These are phyloP conservation scores for Pseudorhombus dupliciocellatus DNA, from an alignment of 2,113 vertebrate genomes.

Conservation along the genomic window DNA sequence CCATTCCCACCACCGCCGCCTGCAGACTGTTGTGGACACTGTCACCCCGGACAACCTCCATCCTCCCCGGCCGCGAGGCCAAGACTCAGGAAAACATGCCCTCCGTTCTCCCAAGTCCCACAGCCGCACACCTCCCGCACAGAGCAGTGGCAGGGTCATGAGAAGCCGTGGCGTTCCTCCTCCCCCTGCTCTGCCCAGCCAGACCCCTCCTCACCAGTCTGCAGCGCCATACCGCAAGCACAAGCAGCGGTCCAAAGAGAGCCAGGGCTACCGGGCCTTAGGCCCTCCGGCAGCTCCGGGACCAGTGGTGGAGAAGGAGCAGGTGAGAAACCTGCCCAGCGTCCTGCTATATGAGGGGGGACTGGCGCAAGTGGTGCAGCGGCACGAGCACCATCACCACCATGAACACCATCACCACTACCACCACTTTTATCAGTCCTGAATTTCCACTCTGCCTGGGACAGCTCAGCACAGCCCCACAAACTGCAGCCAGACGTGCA, in stretches of 20 bases:
- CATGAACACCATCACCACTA: slow-evolving; percentile 99
- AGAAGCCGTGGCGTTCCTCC: slow-evolving; percentile 85
- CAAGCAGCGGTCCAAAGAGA: slow-evolving; percentile 92
- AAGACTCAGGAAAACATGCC: slow-evolving; percentile 88
- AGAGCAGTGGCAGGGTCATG: slow-evolving; percentile 82
- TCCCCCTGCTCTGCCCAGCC: slow-evolving; percentile 76
- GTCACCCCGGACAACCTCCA: slow-evolving; percentile 63
- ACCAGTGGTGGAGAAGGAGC: slow-evolving; percentile 88
- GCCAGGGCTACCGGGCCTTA: slow-evolving; percentile 84
- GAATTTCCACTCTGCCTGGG: slow-evolving; percentile 81
- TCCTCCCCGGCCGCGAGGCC: slow-evolving; percentile 81
- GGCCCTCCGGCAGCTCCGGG: slow-evolving; percentile 80
- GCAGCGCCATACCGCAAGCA: slow-evolving; percentile 90
- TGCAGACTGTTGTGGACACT: slow-evolving; percentile 80
- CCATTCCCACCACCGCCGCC: slow-evolving; percentile 87
- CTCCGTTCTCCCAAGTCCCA: slow-evolving; percentile 91
- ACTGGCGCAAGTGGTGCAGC: slow-evolving; percentile 91
- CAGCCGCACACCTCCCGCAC: slow-evolving; percentile 80
- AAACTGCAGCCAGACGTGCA: slow-evolving; percentile 55
- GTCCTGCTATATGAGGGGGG: slow-evolving; percentile 90
- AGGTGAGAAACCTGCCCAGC: slow-evolving; percentile 88
- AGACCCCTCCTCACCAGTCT: slow-evolving; percentile 85
- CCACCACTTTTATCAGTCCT: slow-evolving; percentile 98
- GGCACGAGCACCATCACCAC: slow-evolving; percentile 97
- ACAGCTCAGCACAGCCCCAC: slow-evolving; percentile 79